Evolutionary conservation across 1,140 invertebrate genomes (phyloP).

Genomic region (Pararge aegeria): DNA sequence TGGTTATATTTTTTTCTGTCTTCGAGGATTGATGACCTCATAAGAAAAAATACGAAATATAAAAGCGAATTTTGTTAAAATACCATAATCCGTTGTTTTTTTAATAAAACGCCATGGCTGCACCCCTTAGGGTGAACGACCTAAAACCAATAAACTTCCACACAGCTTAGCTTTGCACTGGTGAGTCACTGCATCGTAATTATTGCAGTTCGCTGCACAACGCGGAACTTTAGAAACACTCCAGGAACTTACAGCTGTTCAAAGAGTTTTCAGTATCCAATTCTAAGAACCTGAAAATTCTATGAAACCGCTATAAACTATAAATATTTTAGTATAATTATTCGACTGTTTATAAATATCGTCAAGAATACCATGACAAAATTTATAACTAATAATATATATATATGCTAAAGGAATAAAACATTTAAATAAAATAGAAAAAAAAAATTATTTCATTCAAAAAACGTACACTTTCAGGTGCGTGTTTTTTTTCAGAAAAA

Average conservation of each 20-base stretch:
- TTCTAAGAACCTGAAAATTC: constrained; percentile 7
- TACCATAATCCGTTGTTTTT: background rate
- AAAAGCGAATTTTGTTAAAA: background rate
- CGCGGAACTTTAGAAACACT: constrained; percentile 25
- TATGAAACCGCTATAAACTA: background rate
- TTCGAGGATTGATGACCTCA: no score
- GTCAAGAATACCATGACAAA: no score
- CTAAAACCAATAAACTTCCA: constrained; percentile 42
- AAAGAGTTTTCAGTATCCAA: background rate
- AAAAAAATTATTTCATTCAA: no score
- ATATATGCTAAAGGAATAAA: no score
- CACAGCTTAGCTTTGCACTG: constrained; percentile 32
- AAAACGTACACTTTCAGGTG: no score
- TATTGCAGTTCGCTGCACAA: constrained; percentile 40
- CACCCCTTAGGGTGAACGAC: constrained; percentile 43
- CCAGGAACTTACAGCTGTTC: constrained; percentile 28
- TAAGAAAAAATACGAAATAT: background rate
- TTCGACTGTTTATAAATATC: background rate
- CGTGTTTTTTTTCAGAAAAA: no score
- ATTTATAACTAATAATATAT: no score
- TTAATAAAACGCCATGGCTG: constrained; percentile 15
- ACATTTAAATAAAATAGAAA: no score
- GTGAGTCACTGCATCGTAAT: constrained; percentile 47
- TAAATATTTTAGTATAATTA: background rate
- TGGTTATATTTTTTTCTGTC: background rate